Percentiles rank a stretch among this genome's conserved stretches.
Conservation (phyloP, 2,888 invertebrate genomes). For the Eucriotettix oculatus region DNA sequence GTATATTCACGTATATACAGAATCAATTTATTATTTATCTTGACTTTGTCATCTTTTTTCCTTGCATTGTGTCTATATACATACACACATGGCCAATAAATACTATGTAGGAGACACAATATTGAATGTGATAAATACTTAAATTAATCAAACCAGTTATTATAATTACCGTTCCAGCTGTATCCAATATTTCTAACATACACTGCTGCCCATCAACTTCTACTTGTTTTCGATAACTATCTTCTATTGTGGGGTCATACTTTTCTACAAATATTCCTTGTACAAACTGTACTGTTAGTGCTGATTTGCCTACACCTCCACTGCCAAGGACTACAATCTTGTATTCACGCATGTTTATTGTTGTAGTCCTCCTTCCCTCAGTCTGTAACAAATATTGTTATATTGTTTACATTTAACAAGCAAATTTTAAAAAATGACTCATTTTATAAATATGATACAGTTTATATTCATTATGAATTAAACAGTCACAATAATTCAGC, state of each 20-base stretch:
- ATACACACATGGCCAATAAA: too few species aligned
- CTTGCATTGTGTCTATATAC: too few species aligned
- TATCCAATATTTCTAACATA: slow-evolving; percentile 99
- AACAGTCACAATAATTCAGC: too few species aligned
- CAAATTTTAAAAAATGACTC: too few species aligned
- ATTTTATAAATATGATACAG: too few species aligned
- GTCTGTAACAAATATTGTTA: neutral
- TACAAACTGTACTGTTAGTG: slow-evolving; percentile 92
- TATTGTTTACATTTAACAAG: neutral
- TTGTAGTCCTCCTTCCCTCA: slow-evolving; percentile 7
- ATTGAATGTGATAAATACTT: neutral
- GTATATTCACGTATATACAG: too few species aligned
- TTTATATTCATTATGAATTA: too few species aligned
- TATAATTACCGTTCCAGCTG: slow-evolving; percentile 80
- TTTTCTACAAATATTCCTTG: slow-evolving; percentile 99
- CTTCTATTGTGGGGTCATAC: slow-evolving; percentile 99
- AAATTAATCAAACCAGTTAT: neutral
- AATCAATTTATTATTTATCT: too few species aligned
- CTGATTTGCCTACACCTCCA: slow-evolving; percentile 99
- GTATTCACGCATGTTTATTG: slow-evolving; percentile 83
- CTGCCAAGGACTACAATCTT: slow-evolving; percentile 99
- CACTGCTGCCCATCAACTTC: slow-evolving; percentile 99
- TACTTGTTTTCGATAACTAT: slow-evolving; percentile 99
- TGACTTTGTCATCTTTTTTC: too few species aligned
- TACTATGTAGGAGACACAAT: too few species aligned